Evolutionary conservation across 2,888 invertebrate genomes (phyloP).

Genomic region (Gibbula magus): DNA sequence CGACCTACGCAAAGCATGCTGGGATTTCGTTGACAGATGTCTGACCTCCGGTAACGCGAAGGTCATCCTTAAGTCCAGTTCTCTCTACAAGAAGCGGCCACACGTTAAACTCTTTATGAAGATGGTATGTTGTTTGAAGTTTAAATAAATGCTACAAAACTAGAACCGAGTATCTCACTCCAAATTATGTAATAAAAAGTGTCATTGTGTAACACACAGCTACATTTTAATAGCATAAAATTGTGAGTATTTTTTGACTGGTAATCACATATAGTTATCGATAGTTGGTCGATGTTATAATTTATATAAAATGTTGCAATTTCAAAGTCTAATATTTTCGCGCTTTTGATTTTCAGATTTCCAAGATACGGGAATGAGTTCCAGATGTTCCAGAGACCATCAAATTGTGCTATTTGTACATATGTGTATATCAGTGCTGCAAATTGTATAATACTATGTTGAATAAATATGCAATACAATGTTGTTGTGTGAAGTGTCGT

Average conservation of each 20-base stretch:
- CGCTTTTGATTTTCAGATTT: background rate
- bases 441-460: background rate
- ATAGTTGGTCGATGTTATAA: too few relatives aligned
- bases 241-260: too few relatives aligned
- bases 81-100: background rate
- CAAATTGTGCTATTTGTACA: background rate
- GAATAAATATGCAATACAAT: background rate
- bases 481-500: background rate
- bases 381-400: background rate
- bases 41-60: background rate
- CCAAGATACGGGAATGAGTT: background rate
- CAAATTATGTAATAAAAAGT: too few relatives aligned
- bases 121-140: background rate
- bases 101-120: background rate
- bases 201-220: background rate
- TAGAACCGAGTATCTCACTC: too few relatives aligned
- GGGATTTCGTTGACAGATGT: constrained; percentile 22
- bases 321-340: background rate
- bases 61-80: background rate
- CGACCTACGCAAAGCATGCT: constrained; percentile 16
- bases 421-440: background rate
- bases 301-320: background rate
- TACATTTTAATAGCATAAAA: too few relatives aligned
- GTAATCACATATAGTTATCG: too few relatives aligned
- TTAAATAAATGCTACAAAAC: background rate